Evolutionary conservation across 2,888 invertebrate species (phyloP).

Genomic region (Chaetoderma sp.): DNA sequence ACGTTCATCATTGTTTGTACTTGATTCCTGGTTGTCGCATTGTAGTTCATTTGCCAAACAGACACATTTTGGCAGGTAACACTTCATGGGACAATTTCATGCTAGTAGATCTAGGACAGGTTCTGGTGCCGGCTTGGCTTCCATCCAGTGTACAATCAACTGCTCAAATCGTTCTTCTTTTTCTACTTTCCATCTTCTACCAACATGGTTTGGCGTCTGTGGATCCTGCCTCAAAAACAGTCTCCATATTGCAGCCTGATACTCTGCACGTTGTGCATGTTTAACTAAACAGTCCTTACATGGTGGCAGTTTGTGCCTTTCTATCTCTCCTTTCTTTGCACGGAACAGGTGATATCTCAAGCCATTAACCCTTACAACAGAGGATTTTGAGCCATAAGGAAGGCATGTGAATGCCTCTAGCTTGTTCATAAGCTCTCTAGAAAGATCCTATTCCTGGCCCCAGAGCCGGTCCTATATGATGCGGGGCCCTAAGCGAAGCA

Average conservation of each 20-base stretch:
- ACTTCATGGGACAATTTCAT: too few relatives aligned
- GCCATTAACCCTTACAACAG: conserved; percentile 20
- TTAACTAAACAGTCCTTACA: conserved; percentile 18
- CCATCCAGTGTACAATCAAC: too few relatives aligned
- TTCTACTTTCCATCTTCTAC: conserved; percentile 16
- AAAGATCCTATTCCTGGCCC: conserved; percentile 21
- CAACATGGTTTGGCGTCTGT: conserved; percentile 17
- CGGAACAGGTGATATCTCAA: conserved; percentile 28
- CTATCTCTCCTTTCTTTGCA: conserved; percentile 27
- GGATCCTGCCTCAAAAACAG: conserved; percentile 5
- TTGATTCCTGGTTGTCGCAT: too few relatives aligned
- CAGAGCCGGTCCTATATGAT: too few relatives aligned
- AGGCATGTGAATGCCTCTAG: conserved; percentile 28
- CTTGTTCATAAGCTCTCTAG: conserved; percentile 17
- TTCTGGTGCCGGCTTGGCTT: too few relatives aligned
- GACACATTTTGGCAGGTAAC: too few relatives aligned
- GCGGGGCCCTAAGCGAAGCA: too few relatives aligned
- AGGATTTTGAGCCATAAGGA: conserved; percentile 19
- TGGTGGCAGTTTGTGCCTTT: conserved; percentile 30
- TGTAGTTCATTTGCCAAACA: too few relatives aligned
- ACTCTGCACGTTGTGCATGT: conserved; percentile 32
- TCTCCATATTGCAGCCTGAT: conserved; percentile 37
- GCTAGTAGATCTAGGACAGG: too few relatives aligned
- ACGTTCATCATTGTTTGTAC: too few relatives aligned
- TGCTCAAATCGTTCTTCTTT: too few relatives aligned